Base-by-base conservation (phyloP, 2,113 vertebrate species). In the Ailuropoda melanoleuca region DNA sequence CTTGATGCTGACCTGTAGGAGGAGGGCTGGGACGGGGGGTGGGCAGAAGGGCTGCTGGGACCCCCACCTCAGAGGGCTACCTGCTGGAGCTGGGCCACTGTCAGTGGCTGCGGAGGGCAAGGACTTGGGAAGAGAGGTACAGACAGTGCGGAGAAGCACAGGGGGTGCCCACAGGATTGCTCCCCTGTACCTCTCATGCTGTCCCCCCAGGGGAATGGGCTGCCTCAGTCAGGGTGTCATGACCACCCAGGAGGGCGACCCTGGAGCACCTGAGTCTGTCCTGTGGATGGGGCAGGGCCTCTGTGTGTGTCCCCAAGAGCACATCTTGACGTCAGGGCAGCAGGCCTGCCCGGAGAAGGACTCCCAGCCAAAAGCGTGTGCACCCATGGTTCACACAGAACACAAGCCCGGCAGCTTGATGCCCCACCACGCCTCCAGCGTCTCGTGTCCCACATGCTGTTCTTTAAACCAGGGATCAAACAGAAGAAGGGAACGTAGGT, bases 321-420 rank as follows among this genome's bases (percentile, higher is more conserved):
- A 8, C 19, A 34, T 68, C 66, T 68, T 9, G 34, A 9, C 66
- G 9, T 68, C 8, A 8, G 66, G 66, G 3, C 66, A 11, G 34
- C 4, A 18, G 31, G 62, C 62, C 62, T 66, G 62, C 14, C 6
- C 6, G 1, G 31, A 66, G 6, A 14, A 6, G 6, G 31, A 66
- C 31, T 66, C 62, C 31, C 31, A 66, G 31, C 62, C 62, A 34
- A 34, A 14, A 64, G 29, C 29, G 0, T 7, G 62, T 8, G 29
- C 31, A 0, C 6, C 62, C 1, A 0, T 34, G 66, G 34, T 10
- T 68, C 66, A 19, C 17, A 2, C 56, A 8, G 66, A 13, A n/a
- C 17, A 12, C 29, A 64, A 64, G 62, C 29, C 62, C 6, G 6
- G 60, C 62, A 17, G 29, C 31, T 14, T 17, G 31, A 3, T 34